phyloP scores from a whole-genome alignment of 2,797 vertebrate species.

The Dromococcyx pavoninus region DNA sequence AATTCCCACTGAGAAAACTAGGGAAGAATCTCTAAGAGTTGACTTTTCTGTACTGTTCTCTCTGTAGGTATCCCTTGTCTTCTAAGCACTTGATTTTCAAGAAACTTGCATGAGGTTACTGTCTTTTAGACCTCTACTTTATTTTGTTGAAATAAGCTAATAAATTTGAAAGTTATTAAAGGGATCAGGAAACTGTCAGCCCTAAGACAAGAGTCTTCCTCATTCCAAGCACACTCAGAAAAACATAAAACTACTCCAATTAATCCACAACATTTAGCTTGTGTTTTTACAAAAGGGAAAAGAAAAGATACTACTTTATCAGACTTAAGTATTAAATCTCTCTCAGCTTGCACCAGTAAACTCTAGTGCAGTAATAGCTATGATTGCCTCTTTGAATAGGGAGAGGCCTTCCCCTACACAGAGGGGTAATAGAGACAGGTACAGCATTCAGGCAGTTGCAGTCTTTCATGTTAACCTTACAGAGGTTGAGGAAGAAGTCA shows the following conservation, averaged over 20 bases:
- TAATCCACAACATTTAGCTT: background rate
- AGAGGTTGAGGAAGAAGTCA: background rate
- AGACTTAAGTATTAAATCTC: background rate
- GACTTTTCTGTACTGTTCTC: background rate
- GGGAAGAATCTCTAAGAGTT: background rate
- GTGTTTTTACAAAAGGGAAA: background rate
- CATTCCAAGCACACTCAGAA: background rate
- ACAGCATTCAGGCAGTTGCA: background rate
- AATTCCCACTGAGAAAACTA: background rate
- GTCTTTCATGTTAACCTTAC: background rate
- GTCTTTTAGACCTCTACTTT: background rate
- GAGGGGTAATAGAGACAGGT: background rate
- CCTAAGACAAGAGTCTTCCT: background rate
- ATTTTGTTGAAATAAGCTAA: background rate
- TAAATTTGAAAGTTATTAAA: background rate
- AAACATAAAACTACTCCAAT: background rate
- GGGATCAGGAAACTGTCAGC: background rate
- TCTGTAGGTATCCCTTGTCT: background rate
- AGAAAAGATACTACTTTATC: background rate
- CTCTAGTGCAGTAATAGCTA: background rate
- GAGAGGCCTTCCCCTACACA: background rate
- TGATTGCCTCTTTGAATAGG: background rate
- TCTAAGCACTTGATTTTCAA: background rate
- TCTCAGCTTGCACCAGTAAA: background rate
- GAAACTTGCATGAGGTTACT: background rate